phyloP scores from a whole-genome alignment of 2,113 vertebrate species.

The Thalassoma bifasciatum region DNA sequence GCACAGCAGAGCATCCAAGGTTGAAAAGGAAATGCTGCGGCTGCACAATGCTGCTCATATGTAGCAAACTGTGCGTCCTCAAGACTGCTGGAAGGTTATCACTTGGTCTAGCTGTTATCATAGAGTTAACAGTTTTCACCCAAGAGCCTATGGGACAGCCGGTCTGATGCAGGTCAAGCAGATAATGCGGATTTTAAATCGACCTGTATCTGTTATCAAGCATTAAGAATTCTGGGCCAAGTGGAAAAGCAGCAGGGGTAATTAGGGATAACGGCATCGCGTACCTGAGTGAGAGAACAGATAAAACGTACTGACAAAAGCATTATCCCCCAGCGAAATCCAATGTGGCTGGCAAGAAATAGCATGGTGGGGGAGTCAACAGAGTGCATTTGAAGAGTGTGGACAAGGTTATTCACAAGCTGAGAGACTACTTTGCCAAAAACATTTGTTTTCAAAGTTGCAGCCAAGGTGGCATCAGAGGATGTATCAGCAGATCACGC shows the following conservation, averaged over 20 bases:
- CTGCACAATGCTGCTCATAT: slow-evolving; percentile 68
- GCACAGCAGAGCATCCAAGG: slow-evolving; percentile 69
- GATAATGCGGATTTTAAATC: slow-evolving; percentile 76
- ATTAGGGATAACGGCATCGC: slow-evolving; percentile 74
- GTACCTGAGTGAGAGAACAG: slow-evolving; percentile 74
- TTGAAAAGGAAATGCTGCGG: slow-evolving; percentile 75
- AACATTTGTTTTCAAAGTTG: slow-evolving; percentile 59
- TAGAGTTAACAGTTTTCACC: slow-evolving; percentile 79
- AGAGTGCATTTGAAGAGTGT: slow-evolving; percentile 55
- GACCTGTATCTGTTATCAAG: slow-evolving; percentile 76
- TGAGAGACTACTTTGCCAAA: slow-evolving; percentile 49
- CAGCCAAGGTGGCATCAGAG: slow-evolving; percentile 52
- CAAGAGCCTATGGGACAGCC: slow-evolving; percentile 65
- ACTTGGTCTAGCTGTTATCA: slow-evolving; percentile 77
- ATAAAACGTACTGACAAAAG: slow-evolving; percentile 79
- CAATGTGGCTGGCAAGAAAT: slow-evolving; percentile 74
- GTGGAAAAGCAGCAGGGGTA: slow-evolving; percentile 73
- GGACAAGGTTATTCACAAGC: slow-evolving; percentile 73
- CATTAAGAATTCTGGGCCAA: slow-evolving; percentile 74
- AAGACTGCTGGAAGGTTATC: slow-evolving; percentile 79
- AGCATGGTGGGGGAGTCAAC: slow-evolving; percentile 65
- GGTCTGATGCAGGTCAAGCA: slow-evolving; percentile 68
- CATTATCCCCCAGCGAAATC: slow-evolving; percentile 74
- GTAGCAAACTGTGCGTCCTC: slow-evolving; percentile 74
- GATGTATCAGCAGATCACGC: neutral